Percentiles rank a stretch among this genome's conserved stretches.
phyloP scores from a whole-genome alignment of 2,797 vertebrate genomes.

The Craterocephalus amniculus region DNA sequence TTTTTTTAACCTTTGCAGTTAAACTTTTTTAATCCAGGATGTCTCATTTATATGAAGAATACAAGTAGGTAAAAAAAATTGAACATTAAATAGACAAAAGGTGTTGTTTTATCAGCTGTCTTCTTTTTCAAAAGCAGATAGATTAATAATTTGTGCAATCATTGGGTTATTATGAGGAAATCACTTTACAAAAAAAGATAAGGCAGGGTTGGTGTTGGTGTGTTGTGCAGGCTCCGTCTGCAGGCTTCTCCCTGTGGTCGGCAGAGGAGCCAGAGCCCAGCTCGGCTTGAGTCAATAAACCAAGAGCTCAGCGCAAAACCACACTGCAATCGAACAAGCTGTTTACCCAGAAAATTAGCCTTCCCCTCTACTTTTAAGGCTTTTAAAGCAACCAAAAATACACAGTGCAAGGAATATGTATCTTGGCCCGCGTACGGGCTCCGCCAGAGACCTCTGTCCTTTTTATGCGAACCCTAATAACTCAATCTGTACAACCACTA shows the following conservation, averaged over 20 bases:
- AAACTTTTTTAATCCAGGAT: no score
- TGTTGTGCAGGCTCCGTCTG: conserved; percentile 34
- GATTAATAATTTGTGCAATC: no score
- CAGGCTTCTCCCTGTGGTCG: conserved; percentile 60
- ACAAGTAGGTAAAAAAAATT: no score
- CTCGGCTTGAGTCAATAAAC: conserved; percentile 75
- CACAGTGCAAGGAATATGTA: conserved; percentile 68
- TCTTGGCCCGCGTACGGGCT: conserved; percentile 54
- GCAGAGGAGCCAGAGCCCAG: conserved; percentile 58
- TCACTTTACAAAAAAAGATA: conserved; percentile 21
- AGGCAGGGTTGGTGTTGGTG: conserved; percentile 48
- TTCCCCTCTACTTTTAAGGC: conserved; percentile 73
- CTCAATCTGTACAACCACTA: conserved; percentile 73
- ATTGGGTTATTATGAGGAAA: no score
- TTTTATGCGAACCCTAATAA: conserved; percentile 69
- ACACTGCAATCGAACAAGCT: conserved; percentile 76
- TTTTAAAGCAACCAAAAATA: conserved; percentile 75
- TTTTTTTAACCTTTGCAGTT: no score
- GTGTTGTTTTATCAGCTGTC: no score
- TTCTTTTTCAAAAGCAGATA: no score
- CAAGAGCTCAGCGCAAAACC: conserved; percentile 73
- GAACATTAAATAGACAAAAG: no score
- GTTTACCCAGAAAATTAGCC: conserved; percentile 78
- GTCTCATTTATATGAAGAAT: no score
- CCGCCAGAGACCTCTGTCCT: conserved; percentile 64